Evolutionary conservation across 1,140 invertebrate species (phyloP).

Genomic region (Bombus superbus): DNA sequence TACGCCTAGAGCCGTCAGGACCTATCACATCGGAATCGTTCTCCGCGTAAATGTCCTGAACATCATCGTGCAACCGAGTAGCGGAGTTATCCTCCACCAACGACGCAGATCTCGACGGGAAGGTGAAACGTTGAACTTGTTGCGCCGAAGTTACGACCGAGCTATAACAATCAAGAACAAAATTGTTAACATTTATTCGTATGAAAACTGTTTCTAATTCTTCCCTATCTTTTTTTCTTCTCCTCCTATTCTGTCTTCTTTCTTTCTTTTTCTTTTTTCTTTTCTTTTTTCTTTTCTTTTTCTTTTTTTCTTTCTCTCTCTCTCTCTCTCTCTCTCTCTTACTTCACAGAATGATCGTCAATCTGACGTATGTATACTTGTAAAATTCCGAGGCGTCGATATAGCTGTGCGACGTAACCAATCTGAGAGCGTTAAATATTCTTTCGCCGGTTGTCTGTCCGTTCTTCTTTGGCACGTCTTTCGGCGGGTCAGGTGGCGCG

Average conservation of each 20-base stretch:
- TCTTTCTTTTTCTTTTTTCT: too few relatives aligned
- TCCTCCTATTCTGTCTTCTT: too few relatives aligned
- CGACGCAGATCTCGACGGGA: conserved; percentile 58
- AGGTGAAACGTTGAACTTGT: conserved; percentile 73
- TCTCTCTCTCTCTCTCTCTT: too few relatives aligned
- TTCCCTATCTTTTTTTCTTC: not conserved
- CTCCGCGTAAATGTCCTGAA: conserved; percentile 70
- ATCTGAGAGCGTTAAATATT: conserved; percentile 79
- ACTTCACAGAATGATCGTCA: not conserved
- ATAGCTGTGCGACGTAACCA: conserved; percentile 79
- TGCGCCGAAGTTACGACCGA: conserved; percentile 76
- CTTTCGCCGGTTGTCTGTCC: conserved; percentile 78
- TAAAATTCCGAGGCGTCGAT: conserved; percentile 81
- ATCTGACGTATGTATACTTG: conserved; percentile 71
- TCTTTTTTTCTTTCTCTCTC: accelerated
- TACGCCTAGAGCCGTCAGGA: conserved; percentile 65
- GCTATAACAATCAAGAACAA: conserved; percentile 55
- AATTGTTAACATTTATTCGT: not conserved
- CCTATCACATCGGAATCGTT: conserved; percentile 66
- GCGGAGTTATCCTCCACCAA: conserved; percentile 53
- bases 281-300: too few relatives aligned
- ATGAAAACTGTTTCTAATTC: not conserved
- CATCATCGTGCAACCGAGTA: conserved; percentile 64
- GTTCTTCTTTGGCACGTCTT: conserved; percentile 68
- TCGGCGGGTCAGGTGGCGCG: conserved; percentile 74